phyloP scores from a whole-genome alignment of 2,113 vertebrate genomes.

The Bubo scandiacus region DNA sequence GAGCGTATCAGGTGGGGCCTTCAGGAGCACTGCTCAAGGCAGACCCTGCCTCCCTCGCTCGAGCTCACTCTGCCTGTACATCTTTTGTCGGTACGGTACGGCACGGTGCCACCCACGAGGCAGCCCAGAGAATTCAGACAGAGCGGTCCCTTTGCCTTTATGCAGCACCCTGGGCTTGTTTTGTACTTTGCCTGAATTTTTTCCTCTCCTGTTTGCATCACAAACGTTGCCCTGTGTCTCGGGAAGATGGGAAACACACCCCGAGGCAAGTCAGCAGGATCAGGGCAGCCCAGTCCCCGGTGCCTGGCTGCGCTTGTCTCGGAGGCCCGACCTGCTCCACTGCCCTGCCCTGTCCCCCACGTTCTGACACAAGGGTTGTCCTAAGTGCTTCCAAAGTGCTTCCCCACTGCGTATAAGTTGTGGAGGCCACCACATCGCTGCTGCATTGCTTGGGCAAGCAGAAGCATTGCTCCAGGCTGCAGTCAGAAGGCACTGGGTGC shows the following conservation, averaged over 20 bases:
- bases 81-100: too few species aligned
- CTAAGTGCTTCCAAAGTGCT: not conserved
- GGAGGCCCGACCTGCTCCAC: not conserved
- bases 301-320: too few species aligned
- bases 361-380: not conserved
- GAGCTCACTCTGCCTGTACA: too few species aligned
- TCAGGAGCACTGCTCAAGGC: not conserved
- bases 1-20: not conserved
- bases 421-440: not conserved
- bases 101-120: too few species aligned
- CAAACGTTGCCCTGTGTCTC: accelerated
- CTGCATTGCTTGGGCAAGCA: not conserved
- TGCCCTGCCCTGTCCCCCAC: not conserved
- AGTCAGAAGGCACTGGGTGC: not conserved
- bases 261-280: not conserved
- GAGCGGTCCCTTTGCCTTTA: not conserved
- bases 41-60: too few species aligned
- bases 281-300: not conserved
- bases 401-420: not conserved
- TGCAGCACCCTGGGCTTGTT: accelerated
- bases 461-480: not conserved
- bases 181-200: not conserved
- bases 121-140: not conserved
- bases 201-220: not conserved
- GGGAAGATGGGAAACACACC: not conserved